Base-by-base conservation (phyloP, 23 tunicate species). In the Pegea sp. region DNA sequence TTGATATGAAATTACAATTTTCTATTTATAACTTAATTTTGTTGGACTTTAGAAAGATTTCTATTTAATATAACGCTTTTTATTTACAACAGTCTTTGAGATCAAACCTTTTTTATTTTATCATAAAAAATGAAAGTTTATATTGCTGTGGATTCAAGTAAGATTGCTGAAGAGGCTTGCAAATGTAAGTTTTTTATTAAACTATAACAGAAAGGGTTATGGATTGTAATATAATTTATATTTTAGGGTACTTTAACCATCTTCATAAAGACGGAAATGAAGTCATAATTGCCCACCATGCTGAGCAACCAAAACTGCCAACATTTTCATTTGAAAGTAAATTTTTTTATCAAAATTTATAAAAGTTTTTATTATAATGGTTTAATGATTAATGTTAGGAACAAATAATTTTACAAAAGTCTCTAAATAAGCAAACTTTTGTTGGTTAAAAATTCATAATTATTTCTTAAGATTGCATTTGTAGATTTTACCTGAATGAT, bases 71-170 rank as follows among this genome's bases (percentile, higher is more conserved):
- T 8, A 38, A 16, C 16, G 16, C 46, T 38, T 38, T 38, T 38
- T 38, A 8, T 8, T 8, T 8, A 38, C 16, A 8, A 38, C 46
- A 8, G 11, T 8, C 11, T 11, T 16, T 57, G 44, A 2, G n/a
- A 18, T 7, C 11, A 30, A 2, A 30, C 2, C 24, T n/a, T 57
- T n/a, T 18, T 31, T 29, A 2, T 2, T n/a, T 3, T 22, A 4
- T 42, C 29, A 27, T 33, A 24, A 22, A 68, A 25, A 30, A 72
- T 76, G 88, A 76, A 76, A 60, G 69, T 68, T 13, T 44, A 67
- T 22, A 67, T 76, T 61, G 88, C 75, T 21, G 88, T 76, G n/a
- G 88, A 76, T 68, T 30, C 69, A 22, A 76, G 88, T 43, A 64
- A 68, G 26, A 58, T 31, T n/a, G 75, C 88, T 50, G 69, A 76